These are phyloP conservation scores for Brachyptera risi DNA, from an alignment of 2,888 invertebrate genomes.

Conservation along the genomic window DNA sequence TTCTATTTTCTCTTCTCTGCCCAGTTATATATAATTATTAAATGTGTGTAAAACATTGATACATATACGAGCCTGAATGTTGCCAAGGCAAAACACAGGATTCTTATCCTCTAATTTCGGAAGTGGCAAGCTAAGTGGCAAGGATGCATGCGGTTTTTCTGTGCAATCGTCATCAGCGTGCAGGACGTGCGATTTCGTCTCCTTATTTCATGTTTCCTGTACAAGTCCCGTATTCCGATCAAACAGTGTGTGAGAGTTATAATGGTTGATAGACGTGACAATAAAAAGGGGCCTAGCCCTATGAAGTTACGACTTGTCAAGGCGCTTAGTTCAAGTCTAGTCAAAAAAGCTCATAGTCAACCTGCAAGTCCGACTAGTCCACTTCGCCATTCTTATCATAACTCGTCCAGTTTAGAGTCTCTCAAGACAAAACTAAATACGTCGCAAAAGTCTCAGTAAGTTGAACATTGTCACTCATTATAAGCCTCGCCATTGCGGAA, in stretches of 20 bases:
- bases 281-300: neutral
- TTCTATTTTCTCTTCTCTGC: no score
- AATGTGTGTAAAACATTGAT: no score
- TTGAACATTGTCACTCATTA: no score
- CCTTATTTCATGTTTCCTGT: neutral
- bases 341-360: slow-evolving; percentile 2
- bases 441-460: neutral
- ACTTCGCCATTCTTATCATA: slow-evolving; percentile 23
- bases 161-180: no score
- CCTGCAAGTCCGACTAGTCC: slow-evolving; percentile 21
- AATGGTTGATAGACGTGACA: neutral
- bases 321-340: neutral
- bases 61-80: no score
- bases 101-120: no score
- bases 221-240: neutral
- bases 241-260: neutral
- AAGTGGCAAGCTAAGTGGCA: no score
- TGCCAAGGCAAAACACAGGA: no score
- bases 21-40: no score
- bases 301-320: neutral
- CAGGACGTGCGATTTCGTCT: no score
- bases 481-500: no score
- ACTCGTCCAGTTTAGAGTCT: slow-evolving; percentile 24
- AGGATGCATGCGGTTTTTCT: no score
- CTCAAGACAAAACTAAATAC: neutral